Percentiles rank a stretch among this genome's conserved stretches.
phyloP scores from a whole-genome alignment of 2,797 vertebrate genomes.

The Lepidocolaptes lacrymiger region DNA sequence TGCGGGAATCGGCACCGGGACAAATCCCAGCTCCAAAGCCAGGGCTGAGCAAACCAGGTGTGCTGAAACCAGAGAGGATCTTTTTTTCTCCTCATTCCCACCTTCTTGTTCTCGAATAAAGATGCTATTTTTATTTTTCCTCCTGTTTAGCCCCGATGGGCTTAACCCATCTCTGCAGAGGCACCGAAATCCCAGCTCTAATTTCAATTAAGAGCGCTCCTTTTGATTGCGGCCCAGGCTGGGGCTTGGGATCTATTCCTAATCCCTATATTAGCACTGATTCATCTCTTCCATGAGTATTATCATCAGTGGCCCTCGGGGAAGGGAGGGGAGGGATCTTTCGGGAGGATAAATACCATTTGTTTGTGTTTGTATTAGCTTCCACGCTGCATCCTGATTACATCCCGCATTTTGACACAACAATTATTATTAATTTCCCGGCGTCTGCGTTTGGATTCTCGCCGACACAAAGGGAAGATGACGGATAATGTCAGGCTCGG shows the following conservation, averaged over 20 bases:
- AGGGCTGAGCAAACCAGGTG: constrained; percentile 7
- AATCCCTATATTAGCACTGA: constrained; percentile 73
- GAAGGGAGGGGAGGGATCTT: constrained; percentile 67
- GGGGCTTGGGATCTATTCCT: constrained; percentile 68
- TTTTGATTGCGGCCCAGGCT: constrained; percentile 34
- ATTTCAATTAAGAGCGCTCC: constrained; percentile 73
- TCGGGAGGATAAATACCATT: constrained; percentile 76
- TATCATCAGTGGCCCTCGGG: constrained; percentile 47
- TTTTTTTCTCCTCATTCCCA: neutral
- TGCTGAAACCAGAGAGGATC: neutral
- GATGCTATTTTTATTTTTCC: constrained; percentile 64
- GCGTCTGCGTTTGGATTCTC: constrained; percentile 68
- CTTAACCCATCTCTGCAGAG: constrained; percentile 70
- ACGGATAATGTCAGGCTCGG: constrained; percentile 73
- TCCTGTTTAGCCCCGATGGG: constrained; percentile 49
- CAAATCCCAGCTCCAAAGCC: neutral
- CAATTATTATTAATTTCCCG: constrained; percentile 81
- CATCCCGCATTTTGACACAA: constrained; percentile 70
- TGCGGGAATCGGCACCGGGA: neutral
- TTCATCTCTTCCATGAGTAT: constrained; percentile 72
- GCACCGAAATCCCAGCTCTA: constrained; percentile 73
- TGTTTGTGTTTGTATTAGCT: constrained; percentile 81
- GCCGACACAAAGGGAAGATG: constrained; percentile 73
- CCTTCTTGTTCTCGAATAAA: constrained; percentile 44
- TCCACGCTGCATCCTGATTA: constrained; percentile 76